Base-by-base conservation (phyloP, 2,113 vertebrate species). In the Phrynosoma blainvillii region DNA sequence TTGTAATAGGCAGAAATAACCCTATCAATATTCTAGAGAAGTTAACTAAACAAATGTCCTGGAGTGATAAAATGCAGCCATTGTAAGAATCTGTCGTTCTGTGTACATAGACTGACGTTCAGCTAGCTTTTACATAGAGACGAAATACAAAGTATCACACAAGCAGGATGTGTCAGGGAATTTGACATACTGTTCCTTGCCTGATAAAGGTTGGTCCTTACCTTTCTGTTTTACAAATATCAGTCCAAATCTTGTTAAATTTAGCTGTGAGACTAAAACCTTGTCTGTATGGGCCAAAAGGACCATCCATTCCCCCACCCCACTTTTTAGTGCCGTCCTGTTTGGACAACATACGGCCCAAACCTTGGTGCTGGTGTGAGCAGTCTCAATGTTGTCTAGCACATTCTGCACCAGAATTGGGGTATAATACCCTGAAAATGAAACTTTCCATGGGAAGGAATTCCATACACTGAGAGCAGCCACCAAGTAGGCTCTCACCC, bases 11-110 rank as follows among this genome's bases (percentile, higher is more conserved):
- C 77, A 93, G 86, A 93, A 96, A 95, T 94, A 75, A 88, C 84
- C 89, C 3, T 94, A 96, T 96, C 94, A 95, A 93, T 62, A 94
- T 79, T 18, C 92, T 93, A 89, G 95, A 95, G 96, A 97, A 94
- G 86, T 93, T 93, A 96, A 90, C 88, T 96, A 88, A 95, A 96
- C 86, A 90, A 40, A 79, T 85, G 91, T 92, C 92, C 93, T 94
- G 82, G 78, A 76, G 84, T 94, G 90, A 93, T 95, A 92, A 91
- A 95, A 90, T 91, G 87, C 95, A 93, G 91, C 89, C 86, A 77
- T 83, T 93, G 89, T 87, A 93, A 95, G 94, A 95, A 90, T 93
- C 86, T 89, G 81, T 90, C 80, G 89, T 92, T 85, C 54, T 89
- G 79, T 90, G 85, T 59, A 94, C 88, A 89, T 89, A 95, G 88